These are phyloP conservation scores for Rutilus rutilus DNA, from an alignment of 2,113 vertebrate species.

Conservation along the genomic window DNA sequence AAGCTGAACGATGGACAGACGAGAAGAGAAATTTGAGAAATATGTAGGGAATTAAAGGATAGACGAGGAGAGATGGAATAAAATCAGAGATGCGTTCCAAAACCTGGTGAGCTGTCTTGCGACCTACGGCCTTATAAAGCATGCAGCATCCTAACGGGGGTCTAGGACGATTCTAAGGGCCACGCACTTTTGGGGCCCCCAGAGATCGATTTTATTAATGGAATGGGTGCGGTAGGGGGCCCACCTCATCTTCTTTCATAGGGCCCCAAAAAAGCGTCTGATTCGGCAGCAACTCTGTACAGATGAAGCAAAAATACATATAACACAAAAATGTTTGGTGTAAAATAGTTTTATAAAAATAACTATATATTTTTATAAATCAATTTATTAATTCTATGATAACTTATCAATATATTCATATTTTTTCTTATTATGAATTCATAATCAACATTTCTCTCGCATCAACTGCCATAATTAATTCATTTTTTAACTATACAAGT, in stretches of 20 bases:
- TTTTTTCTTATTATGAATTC: not conserved
- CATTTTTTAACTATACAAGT: not conserved
- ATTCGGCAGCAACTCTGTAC: not conserved
- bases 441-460: not conserved
- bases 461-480: not conserved
- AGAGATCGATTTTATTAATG: no score
- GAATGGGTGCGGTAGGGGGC: no score
- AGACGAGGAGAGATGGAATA: constrained; percentile 15
- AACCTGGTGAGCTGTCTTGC: not conserved
- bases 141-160: not conserved
- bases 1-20: constrained; percentile 1
- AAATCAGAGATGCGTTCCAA: not conserved
- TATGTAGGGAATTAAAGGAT: constrained; percentile 31
- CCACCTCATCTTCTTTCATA: no score
- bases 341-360: not conserved
- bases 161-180: no score
- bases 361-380: no score
- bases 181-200: no score
- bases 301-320: not conserved
- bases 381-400: no score
- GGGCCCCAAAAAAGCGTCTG: no score
- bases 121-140: not conserved
- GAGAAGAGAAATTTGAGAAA: constrained; percentile 7
- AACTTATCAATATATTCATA: no score
- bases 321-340: not conserved